phyloP scores from a whole-genome alignment of 2,888 invertebrate species.

The Ligdia adustata region DNA sequence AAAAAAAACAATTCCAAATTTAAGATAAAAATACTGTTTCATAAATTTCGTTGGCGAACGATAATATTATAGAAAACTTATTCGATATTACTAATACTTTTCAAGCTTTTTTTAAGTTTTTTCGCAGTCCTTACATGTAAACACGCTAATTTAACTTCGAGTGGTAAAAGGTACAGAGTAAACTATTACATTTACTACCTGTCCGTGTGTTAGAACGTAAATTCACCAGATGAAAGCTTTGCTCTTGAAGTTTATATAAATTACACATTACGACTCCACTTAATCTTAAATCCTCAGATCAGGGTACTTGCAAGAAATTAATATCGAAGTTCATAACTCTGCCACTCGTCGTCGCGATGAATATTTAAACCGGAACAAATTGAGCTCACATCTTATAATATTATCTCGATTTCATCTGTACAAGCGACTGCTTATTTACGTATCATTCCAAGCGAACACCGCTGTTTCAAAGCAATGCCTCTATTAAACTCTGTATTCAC shows the following conservation, averaged over 20 bases:
- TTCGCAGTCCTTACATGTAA: too few relatives aligned
- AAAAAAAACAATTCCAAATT: too few relatives aligned
- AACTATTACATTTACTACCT: too few relatives aligned
- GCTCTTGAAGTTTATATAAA: background rate
- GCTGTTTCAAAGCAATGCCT: constrained; percentile 35
- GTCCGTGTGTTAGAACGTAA: too few relatives aligned
- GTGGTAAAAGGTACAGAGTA: too few relatives aligned
- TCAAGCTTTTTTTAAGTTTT: too few relatives aligned
- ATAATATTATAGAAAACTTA: too few relatives aligned
- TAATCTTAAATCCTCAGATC: background rate
- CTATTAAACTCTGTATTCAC: constrained; percentile 33
- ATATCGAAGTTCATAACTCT: constrained; percentile 15
- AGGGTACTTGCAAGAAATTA: constrained; percentile 10
- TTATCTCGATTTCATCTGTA: constrained; percentile 26
- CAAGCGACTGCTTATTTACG: constrained; percentile 38
- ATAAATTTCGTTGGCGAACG: too few relatives aligned
- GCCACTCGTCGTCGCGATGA: constrained; percentile 2
- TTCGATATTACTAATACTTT: too few relatives aligned
- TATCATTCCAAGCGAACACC: constrained; percentile 31
- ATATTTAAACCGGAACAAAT: constrained; percentile 26
- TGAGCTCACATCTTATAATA: constrained; percentile 16
- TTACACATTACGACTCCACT: background rate
- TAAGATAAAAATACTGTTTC: too few relatives aligned
- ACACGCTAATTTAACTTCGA: too few relatives aligned
- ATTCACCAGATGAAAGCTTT: background rate